Base-by-base conservation (phyloP, 2,888 invertebrate genomes). In the Anoncus sp. region DNA sequence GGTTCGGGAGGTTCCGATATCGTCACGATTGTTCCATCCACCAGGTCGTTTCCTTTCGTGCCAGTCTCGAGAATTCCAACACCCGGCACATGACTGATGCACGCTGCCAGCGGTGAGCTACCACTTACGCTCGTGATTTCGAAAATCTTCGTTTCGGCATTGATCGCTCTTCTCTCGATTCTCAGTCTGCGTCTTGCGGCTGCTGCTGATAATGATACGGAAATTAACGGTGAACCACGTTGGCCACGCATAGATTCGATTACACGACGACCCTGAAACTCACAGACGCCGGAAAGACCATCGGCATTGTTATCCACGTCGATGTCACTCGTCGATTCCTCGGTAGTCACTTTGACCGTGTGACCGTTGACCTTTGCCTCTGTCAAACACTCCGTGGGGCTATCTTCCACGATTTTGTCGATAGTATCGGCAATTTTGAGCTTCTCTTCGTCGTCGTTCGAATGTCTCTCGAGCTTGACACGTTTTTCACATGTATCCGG, bases 1-100 rank as follows among this genome's bases (percentile, higher is more conserved):
- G 85, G 82, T 22, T 89, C 87, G 1, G 82, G 35, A 0, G 89
- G 88, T 55, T 90, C 90, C 4, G 83, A 84, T 9, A 90, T 71
- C 6, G 87, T 90, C n/a, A 89, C 85, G 3, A 79, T 80, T 12
- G 81, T 66, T 18, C 73, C 72, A 4, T 35, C 47, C 35, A 60
- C 53, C 35, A 74, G 31, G 5, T 16, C 84, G 77, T 53, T 60
- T 16, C 66, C 31, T 49, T 35, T 55, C n/a, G 18, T 66, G 57
- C 84, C 81, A 5, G 83, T 83, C 63, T 89, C 89, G 6, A 90
- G 69, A 24, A 90, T 90, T 12, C 90, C 90, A 3, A 90, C 90
- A 0, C 89, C 88, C 2, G 86, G 65, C 4, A 90, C 87, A 57
- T 89, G 87, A 43, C 87, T 87, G 35, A 91, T 79, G 24, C 77